These are phyloP conservation scores for Tretioscincus oriximinensis DNA, from an alignment of 2,113 vertebrate genomes.

Conservation along the genomic window DNA sequence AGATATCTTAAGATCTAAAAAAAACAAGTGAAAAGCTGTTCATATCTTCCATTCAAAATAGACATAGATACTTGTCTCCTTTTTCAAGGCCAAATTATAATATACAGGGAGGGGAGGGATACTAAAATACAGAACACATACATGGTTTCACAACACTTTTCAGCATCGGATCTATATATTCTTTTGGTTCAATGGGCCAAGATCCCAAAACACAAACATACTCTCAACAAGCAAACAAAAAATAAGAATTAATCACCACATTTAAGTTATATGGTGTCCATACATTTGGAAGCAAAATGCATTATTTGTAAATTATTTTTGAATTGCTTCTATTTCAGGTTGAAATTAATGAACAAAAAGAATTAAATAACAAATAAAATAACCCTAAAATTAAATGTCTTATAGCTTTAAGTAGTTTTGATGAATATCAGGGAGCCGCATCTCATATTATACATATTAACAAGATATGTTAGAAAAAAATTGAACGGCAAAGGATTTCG, in stretches of 20 bases:
- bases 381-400: background rate
- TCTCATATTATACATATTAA: constrained; percentile 17
- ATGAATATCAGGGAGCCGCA: constrained; percentile 45
- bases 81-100: constrained; percentile 46
- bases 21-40: constrained; percentile 60
- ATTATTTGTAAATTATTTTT: background rate
- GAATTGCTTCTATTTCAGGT: background rate
- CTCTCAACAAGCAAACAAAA: background rate
- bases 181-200: background rate
- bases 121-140: no score
- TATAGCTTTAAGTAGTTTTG: constrained; percentile 34
- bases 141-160: no score
- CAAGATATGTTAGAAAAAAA: constrained; percentile 2
- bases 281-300: background rate
- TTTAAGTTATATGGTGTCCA: background rate
- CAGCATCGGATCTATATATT: background rate
- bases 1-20: constrained; percentile 44
- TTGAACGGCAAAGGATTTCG: background rate
- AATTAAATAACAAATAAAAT: constrained; percentile 58
- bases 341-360: background rate
- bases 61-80: constrained; percentile 29
- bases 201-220: background rate
- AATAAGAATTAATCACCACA: background rate
- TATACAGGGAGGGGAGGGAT: constrained; percentile 1
- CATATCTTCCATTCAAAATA: constrained; percentile 10